Conservation (phyloP, 2,797 vertebrate genomes). For the Crocodylus rhombifer region DNA sequence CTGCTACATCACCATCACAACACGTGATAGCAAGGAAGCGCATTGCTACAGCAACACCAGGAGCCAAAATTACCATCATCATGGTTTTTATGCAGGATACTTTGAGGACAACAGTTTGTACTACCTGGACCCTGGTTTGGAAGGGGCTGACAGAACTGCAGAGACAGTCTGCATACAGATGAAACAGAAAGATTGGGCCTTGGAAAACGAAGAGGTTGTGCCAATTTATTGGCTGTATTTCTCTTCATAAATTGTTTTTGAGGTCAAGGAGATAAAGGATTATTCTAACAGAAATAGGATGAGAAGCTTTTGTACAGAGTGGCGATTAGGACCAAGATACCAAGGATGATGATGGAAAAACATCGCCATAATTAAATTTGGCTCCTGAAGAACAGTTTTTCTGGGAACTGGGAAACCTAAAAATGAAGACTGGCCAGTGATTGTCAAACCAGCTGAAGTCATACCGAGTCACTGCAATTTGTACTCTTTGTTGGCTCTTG, state of each 20-base stretch:
- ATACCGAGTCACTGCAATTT: conserved; percentile 67
- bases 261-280: not conserved
- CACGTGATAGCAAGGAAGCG: too few species aligned
- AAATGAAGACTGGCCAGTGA: conserved; percentile 42
- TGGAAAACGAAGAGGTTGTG: not conserved
- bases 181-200: not conserved
- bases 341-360: conserved; percentile 16
- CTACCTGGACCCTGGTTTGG: not conserved
- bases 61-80: too few species aligned
- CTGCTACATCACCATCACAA: too few species aligned
- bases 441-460: conserved; percentile 54
- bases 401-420: conserved; percentile 42
- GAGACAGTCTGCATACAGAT: not conserved
- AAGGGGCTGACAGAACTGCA: not conserved
- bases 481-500: conserved; percentile 62
- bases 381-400: conserved; percentile 37
- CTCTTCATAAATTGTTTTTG: conserved; percentile 10
- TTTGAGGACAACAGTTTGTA: not conserved
- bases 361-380: not conserved
- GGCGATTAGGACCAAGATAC: not conserved
- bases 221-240: not conserved
- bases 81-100: not conserved
- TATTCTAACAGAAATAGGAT: not conserved
- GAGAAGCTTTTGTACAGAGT: not conserved
- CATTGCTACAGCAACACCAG: too few species aligned